These are phyloP conservation scores for Spatulosminthurus flaviceps DNA, from an alignment of 2,888 invertebrate species.

Conservation along the genomic window DNA sequence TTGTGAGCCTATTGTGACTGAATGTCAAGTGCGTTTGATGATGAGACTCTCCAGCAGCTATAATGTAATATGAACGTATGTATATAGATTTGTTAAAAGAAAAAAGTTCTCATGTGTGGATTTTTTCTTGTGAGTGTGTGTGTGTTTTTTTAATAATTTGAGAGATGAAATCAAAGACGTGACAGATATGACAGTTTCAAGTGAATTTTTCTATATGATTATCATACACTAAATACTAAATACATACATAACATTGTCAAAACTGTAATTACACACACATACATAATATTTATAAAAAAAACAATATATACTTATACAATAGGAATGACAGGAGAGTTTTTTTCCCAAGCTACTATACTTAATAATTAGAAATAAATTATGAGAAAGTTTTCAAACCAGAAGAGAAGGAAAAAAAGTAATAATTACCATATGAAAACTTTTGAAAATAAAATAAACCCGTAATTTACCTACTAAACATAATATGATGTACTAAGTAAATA, in stretches of 20 bases:
- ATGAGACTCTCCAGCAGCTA: constrained; percentile 28
- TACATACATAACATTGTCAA: constrained; percentile 11
- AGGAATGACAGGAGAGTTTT: neutral
- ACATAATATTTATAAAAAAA: constrained; percentile 11
- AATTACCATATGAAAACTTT: neutral
- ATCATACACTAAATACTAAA: neutral
- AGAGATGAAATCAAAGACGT: neutral
- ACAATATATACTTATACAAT: neutral
- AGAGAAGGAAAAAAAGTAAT: neutral
- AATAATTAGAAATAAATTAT: too few species aligned
- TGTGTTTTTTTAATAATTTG: too few species aligned
- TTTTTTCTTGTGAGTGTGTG: neutral
- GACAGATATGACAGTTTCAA: neutral
- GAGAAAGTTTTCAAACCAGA: neutral
- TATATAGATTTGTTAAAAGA: neutral
- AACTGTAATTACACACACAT: neutral
- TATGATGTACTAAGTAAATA: neutral
- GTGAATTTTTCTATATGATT: neutral
- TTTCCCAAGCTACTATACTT: too few species aligned
- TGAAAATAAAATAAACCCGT: neutral
- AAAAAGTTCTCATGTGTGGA: neutral
- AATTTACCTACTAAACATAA: too few species aligned
- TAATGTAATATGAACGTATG: too few species aligned
- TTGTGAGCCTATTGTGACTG: neutral
- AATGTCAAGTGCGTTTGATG: constrained; percentile 9